These are phyloP conservation scores for Diacarnus erythraeanus DNA, from an alignment of 37 sponge, comb jelly and placozoan species.

Conservation along the genomic window DNA sequence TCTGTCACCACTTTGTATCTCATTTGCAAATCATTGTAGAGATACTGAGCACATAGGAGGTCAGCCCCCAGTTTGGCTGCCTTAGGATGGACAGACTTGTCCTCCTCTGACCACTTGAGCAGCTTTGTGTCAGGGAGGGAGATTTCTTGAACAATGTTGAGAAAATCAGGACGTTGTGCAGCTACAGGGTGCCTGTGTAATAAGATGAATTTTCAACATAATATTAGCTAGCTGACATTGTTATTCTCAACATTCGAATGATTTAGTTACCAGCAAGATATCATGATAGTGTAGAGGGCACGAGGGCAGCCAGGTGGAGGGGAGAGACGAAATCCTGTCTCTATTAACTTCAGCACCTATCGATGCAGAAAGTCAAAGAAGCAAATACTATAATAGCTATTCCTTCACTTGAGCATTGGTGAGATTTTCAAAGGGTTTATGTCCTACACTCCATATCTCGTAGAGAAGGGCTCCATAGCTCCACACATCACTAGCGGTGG, in stretches of 20 bases:
- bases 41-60: slow-evolving; percentile 4
- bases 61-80: slow-evolving; percentile 27
- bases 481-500: slow-evolving; percentile 24
- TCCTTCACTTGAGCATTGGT: background rate
- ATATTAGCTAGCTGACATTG: background rate
- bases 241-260: background rate
- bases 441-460: slow-evolving; percentile 24
- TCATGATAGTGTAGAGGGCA: slow-evolving; percentile 21
- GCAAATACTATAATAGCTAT: background rate
- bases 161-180: slow-evolving; percentile 9
- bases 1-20: slow-evolving; percentile 5
- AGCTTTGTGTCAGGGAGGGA: slow-evolving; percentile 17
- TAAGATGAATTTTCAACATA: background rate
- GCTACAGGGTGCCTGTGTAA: slow-evolving; percentile 16
- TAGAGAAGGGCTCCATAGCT: slow-evolving; percentile 13
- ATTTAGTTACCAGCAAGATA: slow-evolving; percentile 29
- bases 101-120: slow-evolving; percentile 33
- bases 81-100: slow-evolving; percentile 16
- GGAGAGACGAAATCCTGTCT: slow-evolving; percentile 16
- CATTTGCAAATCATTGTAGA: slow-evolving; percentile 30
- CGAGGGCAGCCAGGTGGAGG: slow-evolving; percentile 41
- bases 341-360: slow-evolving; percentile 19
- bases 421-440: slow-evolving; percentile 1
- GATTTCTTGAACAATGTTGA: slow-evolving; percentile 6
- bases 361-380: background rate